Base-by-base conservation (phyloP, 2,888 invertebrate species). In the Caenorhabditis virilis region DNA sequence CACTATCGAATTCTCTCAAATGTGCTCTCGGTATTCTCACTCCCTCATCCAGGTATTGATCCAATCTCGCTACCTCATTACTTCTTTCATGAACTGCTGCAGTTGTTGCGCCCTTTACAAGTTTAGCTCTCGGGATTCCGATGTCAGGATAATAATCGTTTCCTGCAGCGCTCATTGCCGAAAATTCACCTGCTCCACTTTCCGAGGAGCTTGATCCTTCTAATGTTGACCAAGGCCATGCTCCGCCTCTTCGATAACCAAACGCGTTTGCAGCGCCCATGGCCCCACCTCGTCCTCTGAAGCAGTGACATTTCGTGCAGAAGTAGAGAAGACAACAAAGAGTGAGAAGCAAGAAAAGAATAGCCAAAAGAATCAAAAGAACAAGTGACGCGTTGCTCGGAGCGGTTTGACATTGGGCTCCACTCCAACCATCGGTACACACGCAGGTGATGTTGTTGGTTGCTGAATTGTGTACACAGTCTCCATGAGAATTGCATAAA, bases 41-140 rank as follows among this genome's bases (percentile, higher is more conserved):
- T 27, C 16, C 42, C 3, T 79, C 76, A 26, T 77, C 74, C 26
- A 82, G 59, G 47, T 82, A 80, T 26, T 61, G 63, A 22, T 79
- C 78, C 51, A 82, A 60, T 20, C 76, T 70, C 2, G 76, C 74
- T 3, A 79, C 82, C 63, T 79, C 69, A 42, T 60, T 52, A 47
- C 46, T 64, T 49, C 58, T 47, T 7, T 43, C 3, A 13, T 59
- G 39, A 1, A 39, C 35, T 26, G 57, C 59, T 9, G 55, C 49
- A 26, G 48, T 56, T 25, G 23, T 53, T 27, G 30, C 48, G 15
- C 55, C 58, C 59, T 77, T 72, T n/a, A n/a, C n/a, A 59, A 83
- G 76, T 49, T 83, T 83, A 2, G 83, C 81, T 26, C 83, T 72
- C 11, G 83, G 83, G 54, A 83, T 83, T 23, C 79, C 80, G 36